A percentile compares a stretch with the other conserved stretches of the same genome.
These are phyloP conservation scores for Diadophis punctatus DNA, from an alignment of 2,113 vertebrate genomes.

Conservation along the genomic window DNA sequence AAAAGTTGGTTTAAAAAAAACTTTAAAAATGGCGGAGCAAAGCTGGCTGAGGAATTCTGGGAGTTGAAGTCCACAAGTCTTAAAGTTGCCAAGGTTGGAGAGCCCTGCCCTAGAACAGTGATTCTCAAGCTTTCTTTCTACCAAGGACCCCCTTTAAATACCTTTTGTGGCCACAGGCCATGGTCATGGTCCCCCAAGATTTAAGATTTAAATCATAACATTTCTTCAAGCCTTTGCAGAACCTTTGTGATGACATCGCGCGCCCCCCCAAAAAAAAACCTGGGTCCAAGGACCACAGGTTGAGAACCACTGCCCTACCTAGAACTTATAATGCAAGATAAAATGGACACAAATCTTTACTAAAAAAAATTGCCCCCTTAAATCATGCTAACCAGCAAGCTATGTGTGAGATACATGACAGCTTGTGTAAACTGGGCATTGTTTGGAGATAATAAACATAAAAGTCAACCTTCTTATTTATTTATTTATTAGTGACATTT, in stretches of 20 bases:
- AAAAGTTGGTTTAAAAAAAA: no score
- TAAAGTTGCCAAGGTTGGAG: no score
- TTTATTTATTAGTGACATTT: no score
- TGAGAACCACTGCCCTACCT: not conserved
- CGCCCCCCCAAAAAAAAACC: fast-evolving
- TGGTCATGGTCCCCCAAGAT: not conserved
- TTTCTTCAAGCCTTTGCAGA: no score
- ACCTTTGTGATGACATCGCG: not conserved
- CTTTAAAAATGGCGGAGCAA: no score
- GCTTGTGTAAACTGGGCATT: not conserved
- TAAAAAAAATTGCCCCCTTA: not conserved
- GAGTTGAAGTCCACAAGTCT: no score
- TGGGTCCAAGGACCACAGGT: not conserved
- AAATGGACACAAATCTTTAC: not conserved
- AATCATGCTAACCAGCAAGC: not conserved
- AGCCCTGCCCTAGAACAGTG: not conserved
- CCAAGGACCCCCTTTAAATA: not conserved
- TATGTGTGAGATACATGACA: not conserved
- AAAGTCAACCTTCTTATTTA: not conserved
- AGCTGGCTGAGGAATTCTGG: no score
- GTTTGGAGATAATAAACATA: not conserved
- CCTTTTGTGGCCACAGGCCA: not conserved
- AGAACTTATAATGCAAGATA: not conserved
- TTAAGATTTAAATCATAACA: no score
- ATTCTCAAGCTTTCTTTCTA: not conserved